These are phyloP conservation scores for Polymixis flavicincta DNA, from an alignment of 2,888 invertebrate species.

Conservation along the genomic window DNA sequence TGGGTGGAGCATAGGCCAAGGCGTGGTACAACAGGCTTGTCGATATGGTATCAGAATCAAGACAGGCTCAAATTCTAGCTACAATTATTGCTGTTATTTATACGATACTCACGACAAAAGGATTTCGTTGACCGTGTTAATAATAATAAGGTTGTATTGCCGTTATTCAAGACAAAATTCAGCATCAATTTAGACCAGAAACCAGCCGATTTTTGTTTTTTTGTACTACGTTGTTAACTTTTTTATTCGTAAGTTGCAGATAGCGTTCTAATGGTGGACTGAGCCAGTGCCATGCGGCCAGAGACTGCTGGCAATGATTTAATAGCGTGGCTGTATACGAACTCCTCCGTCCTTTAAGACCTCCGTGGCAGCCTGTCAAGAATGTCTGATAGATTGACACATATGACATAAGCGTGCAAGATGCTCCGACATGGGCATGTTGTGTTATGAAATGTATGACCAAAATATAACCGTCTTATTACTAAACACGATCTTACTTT, in stretches of 20 bases:
- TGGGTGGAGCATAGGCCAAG: neutral
- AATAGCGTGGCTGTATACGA: neutral
- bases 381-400: neutral
- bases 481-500: too few relatives aligned
- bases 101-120: neutral
- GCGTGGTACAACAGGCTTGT: slow-evolving; percentile 14
- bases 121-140: neutral
- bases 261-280: neutral
- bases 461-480: neutral
- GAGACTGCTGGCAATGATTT: neutral
- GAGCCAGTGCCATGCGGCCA: neutral
- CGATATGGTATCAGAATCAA: slow-evolving; percentile 21
- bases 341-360: neutral
- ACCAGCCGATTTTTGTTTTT: neutral
- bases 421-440: neutral
- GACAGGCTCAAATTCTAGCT: neutral
- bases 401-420: neutral
- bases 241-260: neutral
- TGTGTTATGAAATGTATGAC: neutral
- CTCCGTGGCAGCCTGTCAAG: neutral
- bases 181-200: neutral
- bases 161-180: neutral
- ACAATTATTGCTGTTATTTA: slow-evolving; percentile 4
- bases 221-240: neutral
- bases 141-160: neutral